Conservation (phyloP, 2,113 vertebrate species). For the Ictalurus furcatus region DNA sequence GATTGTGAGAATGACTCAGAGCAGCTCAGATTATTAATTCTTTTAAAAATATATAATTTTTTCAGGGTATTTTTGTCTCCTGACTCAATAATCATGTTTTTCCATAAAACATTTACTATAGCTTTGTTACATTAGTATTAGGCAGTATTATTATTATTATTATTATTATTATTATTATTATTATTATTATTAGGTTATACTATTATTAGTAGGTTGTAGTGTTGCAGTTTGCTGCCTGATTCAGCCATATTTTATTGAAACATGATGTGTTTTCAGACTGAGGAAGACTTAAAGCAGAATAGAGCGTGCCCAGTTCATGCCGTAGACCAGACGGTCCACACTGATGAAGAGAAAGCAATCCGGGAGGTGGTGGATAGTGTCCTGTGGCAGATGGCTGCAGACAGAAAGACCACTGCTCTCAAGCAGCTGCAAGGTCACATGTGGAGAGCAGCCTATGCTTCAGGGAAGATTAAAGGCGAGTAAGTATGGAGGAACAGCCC, state of each 20-base stretch:
- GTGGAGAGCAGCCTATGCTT: conserved; percentile 87
- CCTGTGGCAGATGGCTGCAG: conserved; percentile 92
- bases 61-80: neutral
- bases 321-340: conserved; percentile 76
- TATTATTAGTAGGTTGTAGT: neutral
- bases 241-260: neutral
- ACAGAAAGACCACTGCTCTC: conserved; percentile 92
- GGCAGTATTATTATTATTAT: too few relatives aligned
- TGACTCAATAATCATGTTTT: too few relatives aligned
- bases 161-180: too few relatives aligned
- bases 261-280: conserved; percentile 73
- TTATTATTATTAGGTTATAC: too few relatives aligned
- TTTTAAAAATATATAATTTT: neutral
- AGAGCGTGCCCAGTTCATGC: conserved; percentile 83
- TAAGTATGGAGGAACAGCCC: conserved; percentile 74
- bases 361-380: conserved; percentile 87
- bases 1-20: neutral
- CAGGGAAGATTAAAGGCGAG: conserved; percentile 90
- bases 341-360: conserved; percentile 82
- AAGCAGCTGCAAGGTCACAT: conserved; percentile 98
- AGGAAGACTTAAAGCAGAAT: conserved; percentile 85
- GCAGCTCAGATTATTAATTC: neutral
- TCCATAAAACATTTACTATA: neutral
- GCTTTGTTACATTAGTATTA: neutral
- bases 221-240: neutral